Evolutionary conservation across 2,888 invertebrate genomes (phyloP).

Genomic region (Falcaria lacertinaria): DNA sequence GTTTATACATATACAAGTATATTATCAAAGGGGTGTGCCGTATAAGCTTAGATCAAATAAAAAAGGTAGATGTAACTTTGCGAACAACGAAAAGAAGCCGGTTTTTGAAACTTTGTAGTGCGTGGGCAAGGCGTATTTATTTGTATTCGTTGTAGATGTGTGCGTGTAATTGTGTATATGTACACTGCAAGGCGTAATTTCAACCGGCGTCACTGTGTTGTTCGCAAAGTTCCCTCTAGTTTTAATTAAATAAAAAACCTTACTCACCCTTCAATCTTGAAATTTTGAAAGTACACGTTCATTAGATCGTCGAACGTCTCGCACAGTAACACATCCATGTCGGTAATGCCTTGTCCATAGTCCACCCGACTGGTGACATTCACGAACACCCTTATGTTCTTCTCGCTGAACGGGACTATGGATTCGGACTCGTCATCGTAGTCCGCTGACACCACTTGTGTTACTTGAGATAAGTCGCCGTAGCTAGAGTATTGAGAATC

Average conservation of each 20-base stretch:
- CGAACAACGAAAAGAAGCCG: no score
- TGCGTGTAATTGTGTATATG: no score
- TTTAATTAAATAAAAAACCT: background rate
- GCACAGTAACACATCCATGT: conserved; percentile 92
- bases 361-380: conserved; percentile 46
- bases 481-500: conserved; percentile 58
- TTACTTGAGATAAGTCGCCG: conserved; percentile 88
- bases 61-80: no score
- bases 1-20: no score
- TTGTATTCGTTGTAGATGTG: no score
- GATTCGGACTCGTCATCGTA: conserved; percentile 83
- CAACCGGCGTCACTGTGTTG: no score
- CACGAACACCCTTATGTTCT: conserved; percentile 72
- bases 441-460: conserved; percentile 88
- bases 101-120: no score
- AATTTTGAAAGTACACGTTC: conserved; percentile 91
- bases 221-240: no score
- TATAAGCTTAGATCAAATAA: no score
- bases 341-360: conserved; percentile 83
- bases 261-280: conserved; percentile 86
- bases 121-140: no score
- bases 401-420: conserved; percentile 82
- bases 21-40: no score
- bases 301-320: conserved; percentile 89
- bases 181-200: no score